phyloP scores from a whole-genome alignment of 1,140 invertebrate genomes.

The Globodera ellingtonae region DNA sequence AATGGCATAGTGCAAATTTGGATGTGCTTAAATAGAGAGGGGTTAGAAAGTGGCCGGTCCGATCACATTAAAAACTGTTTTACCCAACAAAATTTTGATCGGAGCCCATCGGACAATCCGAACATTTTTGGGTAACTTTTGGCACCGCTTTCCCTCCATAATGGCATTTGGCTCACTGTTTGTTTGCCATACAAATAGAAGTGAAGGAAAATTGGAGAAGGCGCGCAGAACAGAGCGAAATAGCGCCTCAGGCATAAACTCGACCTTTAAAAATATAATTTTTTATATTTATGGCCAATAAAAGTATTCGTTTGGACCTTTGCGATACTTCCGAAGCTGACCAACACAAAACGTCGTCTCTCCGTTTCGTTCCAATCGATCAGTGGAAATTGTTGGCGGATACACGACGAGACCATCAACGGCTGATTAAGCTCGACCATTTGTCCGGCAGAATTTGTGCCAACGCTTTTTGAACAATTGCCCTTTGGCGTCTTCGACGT shows the following conservation, averaged over 20 bases:
- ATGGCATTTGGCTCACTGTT: conserved; percentile 42
- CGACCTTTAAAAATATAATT: conserved; percentile 40
- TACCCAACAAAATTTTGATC: conserved; percentile 57
- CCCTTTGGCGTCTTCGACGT: no score
- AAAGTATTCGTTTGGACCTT: conserved; percentile 33
- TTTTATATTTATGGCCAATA: conserved; percentile 2
- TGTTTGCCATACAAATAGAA: conserved; percentile 57
- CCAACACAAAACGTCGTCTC: conserved; percentile 46
- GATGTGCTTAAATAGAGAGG: conserved; percentile 49
- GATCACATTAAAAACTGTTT: background rate
- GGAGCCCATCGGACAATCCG: conserved; percentile 53
- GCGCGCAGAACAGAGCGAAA: conserved; percentile 45
- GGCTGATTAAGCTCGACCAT: no score
- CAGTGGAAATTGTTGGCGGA: conserved; percentile 33
- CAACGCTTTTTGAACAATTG: no score
- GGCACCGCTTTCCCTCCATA: conserved; percentile 15
- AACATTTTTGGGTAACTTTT: conserved; percentile 49
- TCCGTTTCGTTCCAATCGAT: conserved; percentile 54
- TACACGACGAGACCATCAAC: no score
- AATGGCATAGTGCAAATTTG: conserved; percentile 53
- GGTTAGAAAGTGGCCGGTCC: no score
- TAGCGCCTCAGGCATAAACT: conserved; percentile 53
- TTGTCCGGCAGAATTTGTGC: no score
- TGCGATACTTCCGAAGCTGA: conserved; percentile 61
- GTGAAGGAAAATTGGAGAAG: conserved; percentile 40